Evolutionary conservation across 2,797 vertebrate species (phyloP).

Genomic region (Crenichthys baileyi): DNA sequence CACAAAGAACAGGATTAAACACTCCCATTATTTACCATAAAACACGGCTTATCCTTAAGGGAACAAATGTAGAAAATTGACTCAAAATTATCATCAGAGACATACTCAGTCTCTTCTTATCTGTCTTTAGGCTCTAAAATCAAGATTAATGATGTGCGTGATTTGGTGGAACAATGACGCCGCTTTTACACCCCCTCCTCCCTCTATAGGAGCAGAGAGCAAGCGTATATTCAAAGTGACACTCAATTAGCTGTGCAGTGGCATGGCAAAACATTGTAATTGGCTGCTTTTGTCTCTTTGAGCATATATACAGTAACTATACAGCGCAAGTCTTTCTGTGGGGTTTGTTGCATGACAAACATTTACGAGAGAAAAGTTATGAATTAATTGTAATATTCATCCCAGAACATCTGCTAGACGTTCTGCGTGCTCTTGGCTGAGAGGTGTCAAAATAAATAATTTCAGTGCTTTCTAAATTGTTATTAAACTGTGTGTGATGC

Average conservation of each 20-base stretch:
- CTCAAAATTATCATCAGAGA: constrained; percentile 31
- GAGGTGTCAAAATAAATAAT: neutral
- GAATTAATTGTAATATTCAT: neutral
- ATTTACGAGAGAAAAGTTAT: constrained; percentile 1
- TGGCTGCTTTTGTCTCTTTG: constrained; percentile 42
- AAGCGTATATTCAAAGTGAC: constrained; percentile 70
- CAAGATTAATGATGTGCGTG: constrained; percentile 72
- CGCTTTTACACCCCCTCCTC: constrained; percentile 43
- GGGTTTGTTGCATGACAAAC: constrained; percentile 6
- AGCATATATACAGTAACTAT: constrained; percentile 33
- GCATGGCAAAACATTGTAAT: constrained; percentile 61
- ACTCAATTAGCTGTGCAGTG: constrained; percentile 69
- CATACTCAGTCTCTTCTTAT: constrained; percentile 33
- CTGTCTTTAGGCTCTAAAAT: constrained; percentile 58
- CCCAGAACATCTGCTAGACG: neutral
- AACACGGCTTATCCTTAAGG: constrained; percentile 11
- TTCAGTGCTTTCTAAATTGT: neutral
- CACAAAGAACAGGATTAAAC: constrained; percentile 34
- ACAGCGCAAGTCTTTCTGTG: constrained; percentile 5
- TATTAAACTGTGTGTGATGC: neutral
- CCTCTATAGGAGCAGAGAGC: constrained; percentile 45
- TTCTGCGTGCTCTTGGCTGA: neutral
- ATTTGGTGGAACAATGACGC: constrained; percentile 55
- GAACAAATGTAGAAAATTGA: constrained; percentile 11
- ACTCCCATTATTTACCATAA: constrained; percentile 27